A percentile compares a stretch with the other conserved stretches of the same genome.
These are phyloP conservation scores for Leptestheria dahalacensis DNA, from an alignment of 1,140 invertebrate genomes.

Conservation along the genomic window DNA sequence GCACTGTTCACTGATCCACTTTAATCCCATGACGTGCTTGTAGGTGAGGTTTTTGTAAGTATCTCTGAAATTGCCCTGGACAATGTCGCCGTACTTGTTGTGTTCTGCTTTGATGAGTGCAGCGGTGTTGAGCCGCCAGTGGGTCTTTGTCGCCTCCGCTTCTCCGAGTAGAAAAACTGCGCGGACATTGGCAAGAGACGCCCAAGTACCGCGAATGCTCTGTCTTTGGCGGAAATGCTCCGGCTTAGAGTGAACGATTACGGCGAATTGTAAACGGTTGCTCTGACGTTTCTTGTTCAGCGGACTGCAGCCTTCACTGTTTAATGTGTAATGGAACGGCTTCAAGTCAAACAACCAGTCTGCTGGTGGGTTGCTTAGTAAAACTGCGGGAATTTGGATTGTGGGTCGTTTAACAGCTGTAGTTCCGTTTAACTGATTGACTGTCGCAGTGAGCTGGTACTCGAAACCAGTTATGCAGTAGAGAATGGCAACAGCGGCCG, in stretches of 20 bases:
- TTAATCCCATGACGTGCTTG: conserved; percentile 34
- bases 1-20: conserved; percentile 33
- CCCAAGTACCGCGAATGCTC: conserved; percentile 27
- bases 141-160: conserved; percentile 5
- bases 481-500: too few species aligned
- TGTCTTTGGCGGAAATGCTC: not conserved
- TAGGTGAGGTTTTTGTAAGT: conserved; percentile 32
- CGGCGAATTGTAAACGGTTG: not conserved
- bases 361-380: not conserved
- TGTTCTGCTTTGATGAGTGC: conserved; percentile 19
- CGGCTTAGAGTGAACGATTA: not conserved
- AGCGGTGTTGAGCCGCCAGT: conserved; percentile 16
- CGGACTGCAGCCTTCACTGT: not conserved
- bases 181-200: conserved; percentile 17
- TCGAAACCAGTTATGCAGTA: too few species aligned
- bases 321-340: not conserved
- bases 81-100: conserved; percentile 26
- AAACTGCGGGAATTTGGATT: not conserved
- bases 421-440: too few species aligned
- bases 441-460: not conserved
- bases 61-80: conserved; percentile 31
- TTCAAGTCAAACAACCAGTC: not conserved
- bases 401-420: not conserved
- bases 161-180: conserved; percentile 26
- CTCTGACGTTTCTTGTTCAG: not conserved